These are phyloP conservation scores for Macrotrachela quadricornifera DNA, from an alignment of 1,140 invertebrate species.

Conservation along the genomic window DNA sequence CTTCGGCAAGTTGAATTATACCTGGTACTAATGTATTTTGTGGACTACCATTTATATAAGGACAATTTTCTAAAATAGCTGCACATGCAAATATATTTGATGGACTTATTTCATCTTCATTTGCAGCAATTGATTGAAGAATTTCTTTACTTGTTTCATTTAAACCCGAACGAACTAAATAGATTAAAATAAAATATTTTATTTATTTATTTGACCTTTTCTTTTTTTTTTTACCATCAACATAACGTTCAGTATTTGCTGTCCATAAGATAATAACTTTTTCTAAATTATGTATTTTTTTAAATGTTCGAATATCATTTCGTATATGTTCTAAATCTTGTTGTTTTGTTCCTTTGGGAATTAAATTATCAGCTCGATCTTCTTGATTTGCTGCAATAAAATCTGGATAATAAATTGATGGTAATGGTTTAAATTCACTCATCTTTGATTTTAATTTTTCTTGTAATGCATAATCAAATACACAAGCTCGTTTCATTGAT, in stretches of 20 bases:
- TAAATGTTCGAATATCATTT: conserved; percentile 59
- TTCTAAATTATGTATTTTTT: conserved; percentile 40
- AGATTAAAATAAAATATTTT: no score
- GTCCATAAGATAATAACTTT: conserved; percentile 79
- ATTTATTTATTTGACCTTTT: no score
- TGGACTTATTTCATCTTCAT: conserved; percentile 61
- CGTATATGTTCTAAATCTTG: conserved; percentile 1
- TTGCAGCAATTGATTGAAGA: conserved; percentile 46
- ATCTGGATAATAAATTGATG: conserved; percentile 64
- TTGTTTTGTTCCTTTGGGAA: conserved; percentile 20
- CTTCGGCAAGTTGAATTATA: conserved; percentile 56
- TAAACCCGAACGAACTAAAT: conserved; percentile 35
- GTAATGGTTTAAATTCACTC: conserved; percentile 49
- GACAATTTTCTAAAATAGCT: conserved; percentile 54
- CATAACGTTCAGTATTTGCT: conserved; percentile 78
- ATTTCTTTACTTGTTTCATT: conserved; percentile 66
- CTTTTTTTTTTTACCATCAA: conserved; percentile 40
- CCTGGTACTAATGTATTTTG: conserved; percentile 87
- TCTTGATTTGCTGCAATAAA: conserved; percentile 90
- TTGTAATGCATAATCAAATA: conserved; percentile 36
- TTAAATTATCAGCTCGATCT: conserved; percentile 57
- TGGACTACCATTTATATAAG: conserved; percentile 83
- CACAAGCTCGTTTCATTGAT: conserved; percentile 55
- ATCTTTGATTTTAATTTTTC: conserved; percentile 50
- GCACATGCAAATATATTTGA: conserved; percentile 80